Base-by-base conservation (phyloP, 2,113 vertebrate genomes). In the Pristiophorus japonicus region DNA sequence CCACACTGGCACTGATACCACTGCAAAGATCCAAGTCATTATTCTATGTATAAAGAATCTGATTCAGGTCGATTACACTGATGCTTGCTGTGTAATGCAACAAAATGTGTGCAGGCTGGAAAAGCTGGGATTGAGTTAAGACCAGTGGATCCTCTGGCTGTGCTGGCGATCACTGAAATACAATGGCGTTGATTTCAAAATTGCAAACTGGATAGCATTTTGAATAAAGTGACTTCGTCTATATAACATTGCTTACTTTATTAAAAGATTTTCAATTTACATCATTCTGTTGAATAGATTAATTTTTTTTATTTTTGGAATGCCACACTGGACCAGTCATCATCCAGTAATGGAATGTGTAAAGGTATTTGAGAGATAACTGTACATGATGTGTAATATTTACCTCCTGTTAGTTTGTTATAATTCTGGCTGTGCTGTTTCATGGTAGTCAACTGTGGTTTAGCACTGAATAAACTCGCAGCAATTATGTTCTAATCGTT, bases 181-280 rank as follows among this genome's bases (percentile, higher is more conserved):
- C 55, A 63, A 16, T 63, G 45, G 45, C 84, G 62, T 42, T 81
- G 75, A 91, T 62, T 63, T 63, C 34, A 63, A 62, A 63, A 91
- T 63, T 91, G 88, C 34, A 91, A 91, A 91, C 88, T 91, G 88
- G 88, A 91, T 62, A n/a, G 63, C 14, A 38, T 91, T 63, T 91
- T 91, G 55, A 62, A 38, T 63, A 91, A 91, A 62, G 55, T 63
- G 59, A 91, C 55, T 55, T 88, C 38, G 88, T 81, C 70, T 70
- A 73, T 88, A n/a, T n/a, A n/a, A n/a, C n/a, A n/a, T n/a, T n/a
- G 55, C 59, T 88, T 85, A 85, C 42, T 90, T 91, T 59, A 90
- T 90, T 62, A 91, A 91, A 91, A n/a, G 51, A 90, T 34, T 90
- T 55, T 34, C 88, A 63, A 38, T 91, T 91, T n/a, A 62, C 38